Conservation (phyloP, 2,113 vertebrate genomes). For the Halichoerus grypus region DNA sequence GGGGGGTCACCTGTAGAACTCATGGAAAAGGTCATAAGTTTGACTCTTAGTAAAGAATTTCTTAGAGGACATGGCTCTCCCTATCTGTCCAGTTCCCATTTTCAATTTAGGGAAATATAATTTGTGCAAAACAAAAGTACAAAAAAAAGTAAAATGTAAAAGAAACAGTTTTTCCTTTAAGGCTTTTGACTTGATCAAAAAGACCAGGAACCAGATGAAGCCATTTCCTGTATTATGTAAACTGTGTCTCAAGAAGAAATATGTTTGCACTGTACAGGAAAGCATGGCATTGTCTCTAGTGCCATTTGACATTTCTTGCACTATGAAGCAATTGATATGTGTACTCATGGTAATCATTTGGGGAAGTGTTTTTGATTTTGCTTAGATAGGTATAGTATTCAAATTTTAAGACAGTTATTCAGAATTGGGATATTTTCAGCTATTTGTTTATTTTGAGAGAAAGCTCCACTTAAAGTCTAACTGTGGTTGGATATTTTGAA, state of each 20-base stretch:
- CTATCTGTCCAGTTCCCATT: conserved; percentile 32
- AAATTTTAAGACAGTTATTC: conserved; percentile 73
- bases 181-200: conserved; percentile 75
- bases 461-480: conserved; percentile 78
- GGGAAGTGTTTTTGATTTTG: conserved; percentile 82
- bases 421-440: conserved; percentile 75
- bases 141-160: conserved; percentile 68
- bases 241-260: conserved; percentile 36
- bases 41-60: conserved; percentile 31
- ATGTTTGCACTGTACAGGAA: conserved; percentile 71
- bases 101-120: conserved; percentile 76
- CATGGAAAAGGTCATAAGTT: neutral
- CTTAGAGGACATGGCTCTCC: neutral
- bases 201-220: conserved; percentile 79
- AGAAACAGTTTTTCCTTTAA: conserved; percentile 79
- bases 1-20: neutral
- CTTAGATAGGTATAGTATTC: conserved; percentile 79
- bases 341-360: conserved; percentile 66
- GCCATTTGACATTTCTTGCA: conserved; percentile 59
- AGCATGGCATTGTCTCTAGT: conserved; percentile 47
- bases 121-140: conserved; percentile 73
- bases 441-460: conserved; percentile 82
- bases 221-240: conserved; percentile 71
- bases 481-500: conserved; percentile 80
- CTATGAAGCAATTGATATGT: conserved; percentile 63